Base-by-base conservation (phyloP, 2,797 vertebrate genomes). In the Cirrhinus molitorella region DNA sequence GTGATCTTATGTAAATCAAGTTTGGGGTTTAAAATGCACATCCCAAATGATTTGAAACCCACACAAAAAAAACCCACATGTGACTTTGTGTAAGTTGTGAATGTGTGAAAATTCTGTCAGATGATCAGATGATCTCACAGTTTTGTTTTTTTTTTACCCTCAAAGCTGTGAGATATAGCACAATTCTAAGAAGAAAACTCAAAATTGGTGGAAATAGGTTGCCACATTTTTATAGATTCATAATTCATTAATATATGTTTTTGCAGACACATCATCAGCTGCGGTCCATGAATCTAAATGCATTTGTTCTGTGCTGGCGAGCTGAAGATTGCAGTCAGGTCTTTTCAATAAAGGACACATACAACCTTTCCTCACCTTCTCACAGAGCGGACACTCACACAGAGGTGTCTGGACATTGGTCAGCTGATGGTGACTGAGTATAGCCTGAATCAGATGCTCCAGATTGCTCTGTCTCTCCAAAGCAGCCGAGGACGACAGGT, bases 401-500 rank as follows among this genome's bases (percentile, higher is more conserved):
- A 89, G 81, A 0, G 92, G 89, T 2, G 87, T 85, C 72, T 88
- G 91, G 79, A 92, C 88, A 80, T 91, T 90, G 2, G 88, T 87
- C 86, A 91, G 92, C 0, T 89, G 89, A 1, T 91, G 90, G 89
- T 93, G 92, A 81, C 87, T 91, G 75, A 95, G 90, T 14, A 96
- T 57, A 84, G 92, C 85, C 71, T 91, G 90, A 49, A 96, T 91
- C 84, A 95, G 91, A 21, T 67, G 87, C 90, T 95, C 93, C 79
- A 96, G 91, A 17, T 93, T 87, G 70, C 84, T 85, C 87, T 94
- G 93, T 80, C 92, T 90, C 10, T 93, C 84, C 66, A 43, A 13
- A 85, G 17, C 91, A 80, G 10, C 57, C 4, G 55, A 31, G 7
- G 37, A 14, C 10, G n/a, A 51, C 43, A 73, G 61, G 21, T 31